Evolutionary conservation across 2,888 invertebrate genomes (phyloP).

Genomic region (Bellardia bayeri): DNA sequence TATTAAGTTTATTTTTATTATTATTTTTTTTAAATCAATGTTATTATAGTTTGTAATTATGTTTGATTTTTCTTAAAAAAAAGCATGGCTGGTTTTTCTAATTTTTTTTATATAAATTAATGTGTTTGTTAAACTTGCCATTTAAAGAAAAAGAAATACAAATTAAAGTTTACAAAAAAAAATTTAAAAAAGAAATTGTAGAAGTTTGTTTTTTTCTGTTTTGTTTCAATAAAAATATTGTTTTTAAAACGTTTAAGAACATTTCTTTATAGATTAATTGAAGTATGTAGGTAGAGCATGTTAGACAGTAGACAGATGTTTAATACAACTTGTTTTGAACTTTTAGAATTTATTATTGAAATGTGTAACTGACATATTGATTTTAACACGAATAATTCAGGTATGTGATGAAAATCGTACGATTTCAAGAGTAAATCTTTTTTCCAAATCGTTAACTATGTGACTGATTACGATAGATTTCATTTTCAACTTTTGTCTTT

Average conservation of each 20-base stretch:
- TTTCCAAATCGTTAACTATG: no score
- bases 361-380: no score
- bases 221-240: slow-evolving; percentile 58
- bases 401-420: no score
- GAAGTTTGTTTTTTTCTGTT: slow-evolving; percentile 63
- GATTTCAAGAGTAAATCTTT: no score
- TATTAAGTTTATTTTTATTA: slow-evolving; percentile 70
- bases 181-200: slow-evolving; percentile 58
- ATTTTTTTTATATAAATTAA: slow-evolving; percentile 60
- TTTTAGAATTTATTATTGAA: no score
- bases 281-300: background rate
- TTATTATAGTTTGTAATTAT: slow-evolving; percentile 79
- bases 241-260: slow-evolving; percentile 55
- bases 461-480: no score
- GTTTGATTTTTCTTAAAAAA: slow-evolving; percentile 69
- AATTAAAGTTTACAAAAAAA: slow-evolving; percentile 65
- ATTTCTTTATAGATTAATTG: no score
- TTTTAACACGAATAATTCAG: no score
- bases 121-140: slow-evolving; percentile 73
- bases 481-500: no score
- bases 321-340: no score
- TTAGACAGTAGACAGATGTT: background rate
- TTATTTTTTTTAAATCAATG: slow-evolving; percentile 80
- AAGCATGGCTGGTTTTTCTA: slow-evolving; percentile 71
- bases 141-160: slow-evolving; percentile 71